These are phyloP conservation scores for Sebastes taczanowskii DNA, from an alignment of 2,797 vertebrate species.

Conservation along the genomic window DNA sequence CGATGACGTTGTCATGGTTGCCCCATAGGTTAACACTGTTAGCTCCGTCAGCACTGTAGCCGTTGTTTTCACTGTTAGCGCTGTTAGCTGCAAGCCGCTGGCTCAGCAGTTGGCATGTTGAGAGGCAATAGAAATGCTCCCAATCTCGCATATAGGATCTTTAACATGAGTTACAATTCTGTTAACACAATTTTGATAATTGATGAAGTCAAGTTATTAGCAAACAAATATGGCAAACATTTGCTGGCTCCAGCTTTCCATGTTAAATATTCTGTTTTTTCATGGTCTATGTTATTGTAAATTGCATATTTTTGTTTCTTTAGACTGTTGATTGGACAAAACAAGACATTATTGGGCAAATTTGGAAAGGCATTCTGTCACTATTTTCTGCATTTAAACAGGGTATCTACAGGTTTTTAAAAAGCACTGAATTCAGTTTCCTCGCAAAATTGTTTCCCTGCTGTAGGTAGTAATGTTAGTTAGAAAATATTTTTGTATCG, in stretches of 20 bases:
- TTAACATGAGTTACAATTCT: too few species aligned
- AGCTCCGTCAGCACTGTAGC: too few species aligned
- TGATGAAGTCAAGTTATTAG: not conserved
- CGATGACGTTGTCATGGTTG: accelerated
- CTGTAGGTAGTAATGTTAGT: not conserved
- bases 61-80: too few species aligned
- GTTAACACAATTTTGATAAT: not conserved
- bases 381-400: not conserved
- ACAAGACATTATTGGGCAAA: not conserved
- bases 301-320: not conserved
- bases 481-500: not conserved
- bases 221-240: not conserved
- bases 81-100: too few species aligned
- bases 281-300: not conserved
- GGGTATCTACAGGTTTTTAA: not conserved
- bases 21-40: too few species aligned
- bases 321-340: not conserved
- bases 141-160: too few species aligned
- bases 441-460: not conserved
- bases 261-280: not conserved
- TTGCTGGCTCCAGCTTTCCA: not conserved
- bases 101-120: too few species aligned
- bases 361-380: not conserved
- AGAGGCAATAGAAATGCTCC: too few species aligned
- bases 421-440: not conserved